Conservation (phyloP, 2,888 invertebrate species). For the Euclidia mi region DNA sequence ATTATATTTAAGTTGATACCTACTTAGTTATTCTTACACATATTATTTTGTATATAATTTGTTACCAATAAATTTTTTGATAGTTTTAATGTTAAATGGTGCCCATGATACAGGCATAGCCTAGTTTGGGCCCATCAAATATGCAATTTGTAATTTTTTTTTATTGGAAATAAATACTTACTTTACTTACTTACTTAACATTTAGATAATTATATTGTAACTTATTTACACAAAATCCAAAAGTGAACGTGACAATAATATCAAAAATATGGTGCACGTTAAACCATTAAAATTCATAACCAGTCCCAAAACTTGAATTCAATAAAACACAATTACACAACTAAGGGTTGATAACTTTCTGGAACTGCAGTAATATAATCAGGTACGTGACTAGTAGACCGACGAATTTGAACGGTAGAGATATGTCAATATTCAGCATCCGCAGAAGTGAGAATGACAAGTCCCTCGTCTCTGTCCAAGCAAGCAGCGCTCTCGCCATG, state of each 20-base stretch:
- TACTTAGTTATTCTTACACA: too few relatives aligned
- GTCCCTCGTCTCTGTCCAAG: conserved; percentile 75
- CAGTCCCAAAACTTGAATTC: not conserved
- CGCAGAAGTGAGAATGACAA: conserved; percentile 78
- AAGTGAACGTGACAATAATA: not conserved
- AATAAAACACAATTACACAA: conserved; percentile 4
- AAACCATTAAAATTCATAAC: not conserved
- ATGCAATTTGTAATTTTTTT: too few relatives aligned
- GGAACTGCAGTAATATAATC: conserved; percentile 78
- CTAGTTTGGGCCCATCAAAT: too few relatives aligned
- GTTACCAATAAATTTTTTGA: too few relatives aligned
- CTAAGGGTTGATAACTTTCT: conserved; percentile 72
- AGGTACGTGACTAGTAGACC: conserved; percentile 77
- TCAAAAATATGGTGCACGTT: not conserved
- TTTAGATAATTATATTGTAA: too few relatives aligned
- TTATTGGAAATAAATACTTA: too few relatives aligned
- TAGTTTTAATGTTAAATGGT: too few relatives aligned
- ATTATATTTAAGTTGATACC: too few relatives aligned
- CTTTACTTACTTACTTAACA: too few relatives aligned
- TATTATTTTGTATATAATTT: too few relatives aligned
- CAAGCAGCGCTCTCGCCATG: conserved; percentile 73
- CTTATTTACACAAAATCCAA: not conserved
- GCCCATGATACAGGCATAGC: too few relatives aligned
- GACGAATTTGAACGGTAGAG: conserved; percentile 78
- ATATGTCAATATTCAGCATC: conserved; percentile 77